A percentile compares a stretch with the other conserved stretches of the same genome.
phyloP scores from a whole-genome alignment of 2,888 invertebrate species.

The Camptogramma bilineatum region DNA sequence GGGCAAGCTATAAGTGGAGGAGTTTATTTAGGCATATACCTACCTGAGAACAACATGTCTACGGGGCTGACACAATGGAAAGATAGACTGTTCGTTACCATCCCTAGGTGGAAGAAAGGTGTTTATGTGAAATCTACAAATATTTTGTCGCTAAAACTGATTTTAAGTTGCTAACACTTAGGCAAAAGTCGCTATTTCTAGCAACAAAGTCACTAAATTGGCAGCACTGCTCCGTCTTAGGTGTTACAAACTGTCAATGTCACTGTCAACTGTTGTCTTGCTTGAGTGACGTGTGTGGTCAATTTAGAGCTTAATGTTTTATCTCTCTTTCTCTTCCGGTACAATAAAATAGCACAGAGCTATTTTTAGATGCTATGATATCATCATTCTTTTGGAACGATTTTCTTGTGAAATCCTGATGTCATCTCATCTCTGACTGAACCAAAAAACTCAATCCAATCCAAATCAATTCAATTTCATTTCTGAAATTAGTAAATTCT shows the following conservation, averaged over 20 bases:
- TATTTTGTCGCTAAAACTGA: no score
- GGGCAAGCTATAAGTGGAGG: constrained; percentile 76
- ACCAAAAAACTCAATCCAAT: background rate
- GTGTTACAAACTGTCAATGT: background rate
- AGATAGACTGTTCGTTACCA: constrained; percentile 88
- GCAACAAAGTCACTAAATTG: no score
- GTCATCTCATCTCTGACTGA: background rate
- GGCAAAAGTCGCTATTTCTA: no score
- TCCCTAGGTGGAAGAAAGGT: constrained; percentile 88
- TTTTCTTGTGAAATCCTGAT: background rate
- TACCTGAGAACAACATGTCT: constrained; percentile 88
- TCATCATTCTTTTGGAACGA: constrained; percentile 1
- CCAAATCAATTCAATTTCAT: background rate
- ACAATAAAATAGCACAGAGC: background rate
- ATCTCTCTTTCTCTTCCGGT: constrained; percentile 1
- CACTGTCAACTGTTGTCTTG: background rate
- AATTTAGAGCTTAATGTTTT: background rate
- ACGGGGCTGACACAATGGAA: constrained; percentile 89
- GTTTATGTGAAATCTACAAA: no score
- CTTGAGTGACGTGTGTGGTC: background rate
- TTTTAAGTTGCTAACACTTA: no score
- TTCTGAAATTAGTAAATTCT: constrained; percentile 2
- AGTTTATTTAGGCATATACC: no score
- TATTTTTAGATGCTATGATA: constrained; percentile 5
- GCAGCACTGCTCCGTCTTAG: no score